phyloP scores from a whole-genome alignment of 1,140 invertebrate species.

The Argopecten irradians region DNA sequence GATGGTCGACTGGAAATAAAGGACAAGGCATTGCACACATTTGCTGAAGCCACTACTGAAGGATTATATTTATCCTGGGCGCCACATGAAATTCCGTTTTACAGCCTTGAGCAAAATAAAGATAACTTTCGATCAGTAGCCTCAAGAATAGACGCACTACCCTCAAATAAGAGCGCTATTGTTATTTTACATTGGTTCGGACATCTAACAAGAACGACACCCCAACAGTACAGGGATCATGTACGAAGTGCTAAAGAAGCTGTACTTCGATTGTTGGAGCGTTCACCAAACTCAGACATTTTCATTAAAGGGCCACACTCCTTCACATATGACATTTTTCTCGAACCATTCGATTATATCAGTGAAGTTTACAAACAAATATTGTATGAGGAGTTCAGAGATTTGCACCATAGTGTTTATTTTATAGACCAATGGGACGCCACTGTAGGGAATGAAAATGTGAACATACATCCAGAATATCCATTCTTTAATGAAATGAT shows the following conservation, averaged over 20 bases:
- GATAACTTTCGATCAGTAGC: conserved; percentile 24
- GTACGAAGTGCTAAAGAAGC: conserved; percentile 13
- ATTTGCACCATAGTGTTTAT: conserved; percentile 1
- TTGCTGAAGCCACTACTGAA: neutral
- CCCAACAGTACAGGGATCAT: neutral
- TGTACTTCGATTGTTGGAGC: neutral
- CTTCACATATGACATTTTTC: neutral
- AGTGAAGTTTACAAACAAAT: conserved; percentile 2
- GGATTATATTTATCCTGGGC: neutral
- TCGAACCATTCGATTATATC: conserved; percentile 24
- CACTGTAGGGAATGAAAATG: neutral
- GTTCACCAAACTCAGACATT: neutral
- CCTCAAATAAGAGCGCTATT: neutral
- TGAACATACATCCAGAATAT: neutral
- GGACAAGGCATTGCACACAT: conserved; percentile 2
- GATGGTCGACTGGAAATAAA: neutral
- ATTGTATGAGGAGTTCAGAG: conserved; percentile 4
- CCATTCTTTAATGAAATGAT: neutral
- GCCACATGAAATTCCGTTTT: conserved; percentile 31
- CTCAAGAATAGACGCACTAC: neutral
- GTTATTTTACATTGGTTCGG: conserved; percentile 33
- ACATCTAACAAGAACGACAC: neutral
- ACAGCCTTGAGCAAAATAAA: neutral
- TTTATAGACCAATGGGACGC: neutral
- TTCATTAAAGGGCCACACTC: conserved; percentile 36